Evolutionary conservation across 2,888 invertebrate genomes (phyloP).

Genomic region (Ecliptopera silaceata): DNA sequence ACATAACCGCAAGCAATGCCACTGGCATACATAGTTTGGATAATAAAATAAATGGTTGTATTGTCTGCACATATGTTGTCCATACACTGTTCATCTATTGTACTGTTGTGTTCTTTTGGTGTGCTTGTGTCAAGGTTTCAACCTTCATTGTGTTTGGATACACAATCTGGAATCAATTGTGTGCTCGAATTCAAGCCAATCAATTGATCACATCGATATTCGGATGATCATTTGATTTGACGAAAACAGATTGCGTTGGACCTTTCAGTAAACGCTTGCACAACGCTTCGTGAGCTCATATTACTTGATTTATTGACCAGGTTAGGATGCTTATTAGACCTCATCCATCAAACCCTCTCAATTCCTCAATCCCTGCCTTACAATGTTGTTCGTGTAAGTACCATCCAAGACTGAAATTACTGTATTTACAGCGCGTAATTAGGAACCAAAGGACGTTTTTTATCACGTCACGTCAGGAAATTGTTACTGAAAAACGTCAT

Average conservation of each 20-base stretch:
- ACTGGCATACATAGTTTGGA: constrained; percentile 21
- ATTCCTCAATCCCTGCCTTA: constrained; percentile 1
- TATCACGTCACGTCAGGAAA: constrained; percentile 24
- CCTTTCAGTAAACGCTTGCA: constrained; percentile 12
- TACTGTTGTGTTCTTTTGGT: constrained; percentile 57
- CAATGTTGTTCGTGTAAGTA: constrained; percentile 7
- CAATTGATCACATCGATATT: constrained; percentile 13
- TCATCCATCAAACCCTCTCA: constrained; percentile 7
- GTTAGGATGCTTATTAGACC: constrained; percentile 12
- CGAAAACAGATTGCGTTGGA: constrained; percentile 10
- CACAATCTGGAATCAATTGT: constrained; percentile 55
- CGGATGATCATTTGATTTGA: constrained; percentile 4
- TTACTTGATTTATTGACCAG: constrained; percentile 14
- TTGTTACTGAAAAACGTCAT: constrained; percentile 27
- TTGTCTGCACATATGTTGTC: constrained; percentile 18
- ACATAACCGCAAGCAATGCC: constrained; percentile 24
- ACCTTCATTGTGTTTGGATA: constrained; percentile 56
- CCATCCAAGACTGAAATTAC: constrained; percentile 7
- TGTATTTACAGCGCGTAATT: constrained; percentile 13
- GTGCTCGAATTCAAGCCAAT: constrained; percentile 25
- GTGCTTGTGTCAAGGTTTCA: constrained; percentile 58
- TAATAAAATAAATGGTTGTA: constrained; percentile 30
- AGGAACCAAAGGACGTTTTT: constrained; percentile 17
- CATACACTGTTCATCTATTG: constrained; percentile 40
- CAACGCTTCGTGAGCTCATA: constrained; percentile 8